These are phyloP conservation scores for Diaphora mendica DNA, from an alignment of 2,888 invertebrate species.

Conservation along the genomic window DNA sequence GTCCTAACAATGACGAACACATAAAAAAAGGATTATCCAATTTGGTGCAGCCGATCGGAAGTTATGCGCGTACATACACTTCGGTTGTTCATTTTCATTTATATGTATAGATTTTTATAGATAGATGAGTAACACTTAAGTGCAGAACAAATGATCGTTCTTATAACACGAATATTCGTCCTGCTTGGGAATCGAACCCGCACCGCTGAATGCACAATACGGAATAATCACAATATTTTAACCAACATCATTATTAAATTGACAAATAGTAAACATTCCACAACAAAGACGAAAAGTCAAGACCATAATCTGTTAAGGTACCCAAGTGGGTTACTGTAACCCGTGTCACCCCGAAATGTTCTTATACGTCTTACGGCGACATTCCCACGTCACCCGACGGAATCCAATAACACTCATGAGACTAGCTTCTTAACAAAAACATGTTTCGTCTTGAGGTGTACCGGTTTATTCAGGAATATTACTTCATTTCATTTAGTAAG, in stretches of 20 bases:
- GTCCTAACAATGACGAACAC: too few relatives aligned
- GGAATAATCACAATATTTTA: background rate
- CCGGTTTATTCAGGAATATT: background rate
- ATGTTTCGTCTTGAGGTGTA: slow-evolving; percentile 5
- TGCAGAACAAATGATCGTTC: too few relatives aligned
- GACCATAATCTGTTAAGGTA: background rate
- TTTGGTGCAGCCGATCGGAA: too few relatives aligned
- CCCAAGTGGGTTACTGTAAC: background rate
- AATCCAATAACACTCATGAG: slow-evolving; percentile 11
- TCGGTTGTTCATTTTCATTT: too few relatives aligned
- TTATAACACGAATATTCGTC: too few relatives aligned
- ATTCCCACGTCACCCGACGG: slow-evolving; percentile 10
- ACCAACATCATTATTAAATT: background rate
- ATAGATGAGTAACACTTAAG: too few relatives aligned
- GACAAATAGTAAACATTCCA: background rate
- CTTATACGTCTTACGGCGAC: slow-evolving; percentile 7
- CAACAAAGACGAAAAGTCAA: background rate
- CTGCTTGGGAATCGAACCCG: background rate
- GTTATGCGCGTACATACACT: too few relatives aligned
- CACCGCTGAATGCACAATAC: background rate
- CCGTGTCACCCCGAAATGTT: slow-evolving; percentile 3
- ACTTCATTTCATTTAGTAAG: background rate
- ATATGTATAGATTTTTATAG: too few relatives aligned
- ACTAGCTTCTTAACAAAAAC: slow-evolving; percentile 6
- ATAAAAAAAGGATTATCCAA: too few relatives aligned